Conservation (phyloP, 2,113 vertebrate genomes). For the Girardinichthys multiradiatus region DNA sequence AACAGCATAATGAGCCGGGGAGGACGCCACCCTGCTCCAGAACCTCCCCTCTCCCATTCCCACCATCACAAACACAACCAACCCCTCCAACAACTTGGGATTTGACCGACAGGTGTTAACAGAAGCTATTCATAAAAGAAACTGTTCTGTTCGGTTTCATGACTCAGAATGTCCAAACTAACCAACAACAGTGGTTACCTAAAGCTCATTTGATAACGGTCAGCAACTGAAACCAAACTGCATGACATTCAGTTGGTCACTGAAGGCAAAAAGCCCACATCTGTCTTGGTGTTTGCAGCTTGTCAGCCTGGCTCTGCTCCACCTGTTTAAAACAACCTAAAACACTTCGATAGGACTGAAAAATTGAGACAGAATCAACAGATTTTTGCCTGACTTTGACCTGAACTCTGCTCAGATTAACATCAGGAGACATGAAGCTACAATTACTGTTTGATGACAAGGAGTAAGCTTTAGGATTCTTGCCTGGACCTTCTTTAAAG, state of each 20-base stretch:
- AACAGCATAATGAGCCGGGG: conserved; percentile 79
- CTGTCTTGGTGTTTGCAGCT: background rate
- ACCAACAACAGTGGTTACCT: background rate
- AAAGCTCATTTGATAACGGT: background rate
- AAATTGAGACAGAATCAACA: background rate
- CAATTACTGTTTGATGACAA: background rate
- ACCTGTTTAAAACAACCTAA: background rate
- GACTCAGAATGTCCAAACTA: too few relatives aligned
- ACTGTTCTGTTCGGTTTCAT: background rate
- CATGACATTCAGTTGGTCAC: background rate
- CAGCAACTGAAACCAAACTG: background rate
- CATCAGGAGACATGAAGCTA: background rate
- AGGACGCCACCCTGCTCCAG: conserved; percentile 40
- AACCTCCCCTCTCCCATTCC: background rate
- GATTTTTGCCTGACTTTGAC: background rate
- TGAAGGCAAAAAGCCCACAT: background rate
- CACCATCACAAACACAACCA: conserved; percentile 1
- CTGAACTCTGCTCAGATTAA: background rate
- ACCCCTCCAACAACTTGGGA: background rate
- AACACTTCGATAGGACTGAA: background rate
- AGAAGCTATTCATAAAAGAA: background rate
- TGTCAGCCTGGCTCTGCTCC: background rate
- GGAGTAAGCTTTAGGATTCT: background rate
- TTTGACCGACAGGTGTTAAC: background rate
- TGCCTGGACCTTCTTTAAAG: background rate